Evolutionary conservation across 2,113 vertebrate species (phyloP).

Genomic region (Machaerirhynchus nigripectus): DNA sequence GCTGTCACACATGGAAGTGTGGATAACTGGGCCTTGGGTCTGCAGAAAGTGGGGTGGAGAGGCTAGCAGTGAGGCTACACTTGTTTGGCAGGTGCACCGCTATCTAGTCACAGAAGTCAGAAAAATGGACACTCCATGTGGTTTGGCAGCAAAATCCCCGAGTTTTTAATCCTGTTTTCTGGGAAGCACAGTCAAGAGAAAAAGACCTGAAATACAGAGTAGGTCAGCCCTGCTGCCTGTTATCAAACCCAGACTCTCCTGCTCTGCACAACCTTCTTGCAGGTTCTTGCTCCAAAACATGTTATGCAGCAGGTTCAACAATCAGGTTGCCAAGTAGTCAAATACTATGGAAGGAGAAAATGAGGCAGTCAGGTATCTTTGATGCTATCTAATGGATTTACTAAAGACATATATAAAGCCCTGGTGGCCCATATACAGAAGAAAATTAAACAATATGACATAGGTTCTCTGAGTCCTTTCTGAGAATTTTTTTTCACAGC

Average conservation of each 20-base stretch:
- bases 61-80: neutral
- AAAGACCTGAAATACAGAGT: neutral
- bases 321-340: neutral
- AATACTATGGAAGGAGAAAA: neutral
- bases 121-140: neutral
- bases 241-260: neutral
- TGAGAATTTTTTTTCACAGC: neutral
- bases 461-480: neutral
- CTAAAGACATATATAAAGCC: neutral
- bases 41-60: neutral
- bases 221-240: neutral
- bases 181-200: neutral
- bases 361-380: neutral
- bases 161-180: neutral
- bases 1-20: fast-evolving
- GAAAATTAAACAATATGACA: neutral
- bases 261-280: neutral
- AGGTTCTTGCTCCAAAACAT: neutral
- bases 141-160: neutral
- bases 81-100: neutral
- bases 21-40: neutral
- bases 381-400: neutral
- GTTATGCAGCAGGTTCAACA: neutral
- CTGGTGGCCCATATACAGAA: neutral
- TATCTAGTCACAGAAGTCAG: neutral